Conservation (phyloP, 2,113 vertebrate genomes). For the Actinemys pallida region DNA sequence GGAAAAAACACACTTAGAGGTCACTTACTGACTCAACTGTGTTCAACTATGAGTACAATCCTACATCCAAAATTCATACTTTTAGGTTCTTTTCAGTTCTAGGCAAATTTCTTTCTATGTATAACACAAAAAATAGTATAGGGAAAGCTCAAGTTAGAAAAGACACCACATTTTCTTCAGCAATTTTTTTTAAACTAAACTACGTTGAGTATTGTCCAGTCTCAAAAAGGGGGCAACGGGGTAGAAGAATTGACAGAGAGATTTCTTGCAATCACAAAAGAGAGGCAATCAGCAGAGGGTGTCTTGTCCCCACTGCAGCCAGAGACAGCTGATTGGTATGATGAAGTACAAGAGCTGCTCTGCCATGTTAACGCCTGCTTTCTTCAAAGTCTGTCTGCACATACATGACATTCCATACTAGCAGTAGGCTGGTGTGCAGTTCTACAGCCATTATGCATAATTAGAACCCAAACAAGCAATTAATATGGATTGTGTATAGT, state of each 20-base stretch:
- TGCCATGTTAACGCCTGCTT: not conserved
- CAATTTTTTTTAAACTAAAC: accelerated
- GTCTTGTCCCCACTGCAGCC: not conserved
- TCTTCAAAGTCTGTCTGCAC: not conserved
- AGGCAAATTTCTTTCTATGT: not conserved
- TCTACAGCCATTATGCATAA: not conserved
- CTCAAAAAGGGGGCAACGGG: not conserved
- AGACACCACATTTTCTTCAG: not conserved
- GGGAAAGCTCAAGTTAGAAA: not conserved
- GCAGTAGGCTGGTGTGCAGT: not conserved
- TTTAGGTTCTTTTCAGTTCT: not conserved
- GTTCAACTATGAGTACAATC: not conserved
- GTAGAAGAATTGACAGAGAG: not conserved
- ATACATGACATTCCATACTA: not conserved
- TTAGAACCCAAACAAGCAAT: not conserved
- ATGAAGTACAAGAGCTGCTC: not conserved
- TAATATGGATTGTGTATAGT: not conserved
- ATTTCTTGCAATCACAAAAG: not conserved
- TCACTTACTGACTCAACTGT: not conserved
- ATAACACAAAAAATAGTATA: not conserved
- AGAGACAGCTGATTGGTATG: not conserved
- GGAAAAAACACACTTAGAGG: accelerated
- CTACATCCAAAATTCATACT: not conserved
- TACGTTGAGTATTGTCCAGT: not conserved
- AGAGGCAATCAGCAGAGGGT: not conserved